phyloP scores from a whole-genome alignment of 2,888 invertebrate genomes.

The Ennomos fuscantarius region DNA sequence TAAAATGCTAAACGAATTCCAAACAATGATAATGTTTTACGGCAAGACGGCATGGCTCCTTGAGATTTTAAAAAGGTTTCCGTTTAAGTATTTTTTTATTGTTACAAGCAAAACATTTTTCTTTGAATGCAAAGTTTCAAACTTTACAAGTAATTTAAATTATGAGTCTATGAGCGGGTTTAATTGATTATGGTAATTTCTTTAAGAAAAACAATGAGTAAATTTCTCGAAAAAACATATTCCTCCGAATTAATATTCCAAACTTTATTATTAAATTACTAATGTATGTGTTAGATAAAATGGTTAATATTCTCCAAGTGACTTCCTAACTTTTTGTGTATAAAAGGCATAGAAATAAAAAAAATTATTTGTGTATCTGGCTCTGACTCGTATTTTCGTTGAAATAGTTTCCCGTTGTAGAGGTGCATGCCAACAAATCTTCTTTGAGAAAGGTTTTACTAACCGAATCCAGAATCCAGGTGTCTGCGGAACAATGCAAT shows the following conservation, averaged over 20 bases:
- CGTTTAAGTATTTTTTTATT: background rate
- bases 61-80: conserved; percentile 16
- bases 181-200: too few species aligned
- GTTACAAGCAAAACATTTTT: too few species aligned
- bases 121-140: too few species aligned
- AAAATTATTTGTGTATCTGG: conserved; percentile 13
- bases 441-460: conserved; percentile 58
- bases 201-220: too few species aligned
- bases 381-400: conserved; percentile 18
- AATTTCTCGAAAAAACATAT: too few species aligned
- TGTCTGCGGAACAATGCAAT: conserved; percentile 78
- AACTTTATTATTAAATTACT: too few species aligned
- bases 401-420: conserved; percentile 21
- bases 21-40: conserved; percentile 32
- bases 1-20: conserved; percentile 34
- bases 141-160: too few species aligned
- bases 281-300: too few species aligned
- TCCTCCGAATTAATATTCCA: too few species aligned
- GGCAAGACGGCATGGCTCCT: background rate
- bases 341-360: conserved; percentile 6
- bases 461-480: conserved; percentile 78
- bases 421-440: conserved; percentile 57
- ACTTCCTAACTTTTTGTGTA: too few species aligned
- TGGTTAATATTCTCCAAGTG: too few species aligned
- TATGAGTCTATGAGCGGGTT: too few species aligned